These are phyloP conservation scores for Urocyon cinereoargenteus DNA, from an alignment of 2,797 vertebrate species.

Conservation along the genomic window DNA sequence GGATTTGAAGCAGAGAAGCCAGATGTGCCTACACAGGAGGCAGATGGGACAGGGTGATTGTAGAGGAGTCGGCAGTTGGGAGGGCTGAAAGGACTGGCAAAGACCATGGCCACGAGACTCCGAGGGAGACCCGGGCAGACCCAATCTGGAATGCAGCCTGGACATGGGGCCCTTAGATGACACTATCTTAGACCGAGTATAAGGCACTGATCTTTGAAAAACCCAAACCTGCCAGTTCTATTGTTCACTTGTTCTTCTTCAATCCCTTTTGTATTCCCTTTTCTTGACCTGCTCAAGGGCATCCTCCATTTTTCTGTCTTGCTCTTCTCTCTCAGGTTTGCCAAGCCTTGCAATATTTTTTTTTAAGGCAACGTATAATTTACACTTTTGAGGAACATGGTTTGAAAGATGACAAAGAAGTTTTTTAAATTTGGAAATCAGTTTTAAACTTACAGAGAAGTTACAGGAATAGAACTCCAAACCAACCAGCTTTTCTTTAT, in stretches of 20 bases:
- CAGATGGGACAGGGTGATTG: background rate
- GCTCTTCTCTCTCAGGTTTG: background rate
- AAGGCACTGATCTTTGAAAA: background rate
- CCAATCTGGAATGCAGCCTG: background rate
- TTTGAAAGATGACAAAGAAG: background rate
- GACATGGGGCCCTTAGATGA: background rate
- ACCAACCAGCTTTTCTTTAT: background rate
- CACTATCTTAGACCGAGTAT: background rate
- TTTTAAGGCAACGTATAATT: background rate
- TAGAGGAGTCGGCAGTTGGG: background rate
- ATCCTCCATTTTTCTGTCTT: background rate
- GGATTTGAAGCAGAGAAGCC: conserved; percentile 20
- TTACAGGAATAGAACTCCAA: background rate
- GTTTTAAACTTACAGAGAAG: background rate
- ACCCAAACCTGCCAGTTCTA: background rate
- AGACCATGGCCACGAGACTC: background rate
- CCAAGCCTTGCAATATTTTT: background rate
- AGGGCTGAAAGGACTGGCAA: conserved; percentile 7
- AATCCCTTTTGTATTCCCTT: background rate
- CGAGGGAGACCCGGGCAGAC: background rate
- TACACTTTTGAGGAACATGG: background rate
- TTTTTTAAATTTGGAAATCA: background rate
- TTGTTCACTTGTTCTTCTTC: background rate
- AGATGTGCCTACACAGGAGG: background rate
- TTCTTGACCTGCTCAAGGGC: background rate